These are phyloP conservation scores for Siniperca chuatsi DNA, from an alignment of 2,113 vertebrate species.

Conservation along the genomic window DNA sequence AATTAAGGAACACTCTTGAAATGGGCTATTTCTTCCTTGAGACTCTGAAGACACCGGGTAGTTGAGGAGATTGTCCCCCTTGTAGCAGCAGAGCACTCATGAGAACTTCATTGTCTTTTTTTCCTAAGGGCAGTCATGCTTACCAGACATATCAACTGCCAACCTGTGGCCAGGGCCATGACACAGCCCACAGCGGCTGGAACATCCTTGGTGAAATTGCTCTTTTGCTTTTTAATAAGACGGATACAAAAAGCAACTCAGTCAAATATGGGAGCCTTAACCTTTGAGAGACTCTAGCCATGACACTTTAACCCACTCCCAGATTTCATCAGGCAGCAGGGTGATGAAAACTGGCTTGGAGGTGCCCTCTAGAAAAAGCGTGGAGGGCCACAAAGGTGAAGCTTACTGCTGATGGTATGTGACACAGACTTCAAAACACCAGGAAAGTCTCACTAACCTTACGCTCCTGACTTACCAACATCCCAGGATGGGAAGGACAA, in stretches of 20 bases:
- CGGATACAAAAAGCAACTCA: constrained; percentile 1
- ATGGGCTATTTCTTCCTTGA: neutral
- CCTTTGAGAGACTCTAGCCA: neutral
- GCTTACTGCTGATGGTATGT: constrained; percentile 3
- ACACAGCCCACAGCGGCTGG: neutral
- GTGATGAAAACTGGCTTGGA: constrained; percentile 3
- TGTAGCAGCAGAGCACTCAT: constrained; percentile 19
- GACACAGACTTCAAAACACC: constrained; percentile 1
- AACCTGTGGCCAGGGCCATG: constrained; percentile 5
- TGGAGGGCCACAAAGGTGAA: neutral
- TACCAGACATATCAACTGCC: constrained; percentile 9
- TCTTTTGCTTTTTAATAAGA: constrained; percentile 12
- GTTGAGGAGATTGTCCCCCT: constrained; percentile 6
- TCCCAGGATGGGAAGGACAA: neutral
- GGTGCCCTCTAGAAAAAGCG: neutral
- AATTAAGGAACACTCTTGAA: neutral
- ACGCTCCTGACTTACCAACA: neutral
- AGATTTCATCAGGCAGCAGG: neutral
- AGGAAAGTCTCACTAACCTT: neutral
- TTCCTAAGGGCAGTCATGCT: constrained; percentile 25
- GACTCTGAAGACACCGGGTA: neutral
- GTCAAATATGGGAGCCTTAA: constrained; percentile 8
- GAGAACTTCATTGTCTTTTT: neutral
- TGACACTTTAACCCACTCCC: neutral
- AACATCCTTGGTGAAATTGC: constrained; percentile 19